These are phyloP conservation scores for Syndactyla subalaris DNA, from an alignment of 2,797 vertebrate species.

Conservation along the genomic window DNA sequence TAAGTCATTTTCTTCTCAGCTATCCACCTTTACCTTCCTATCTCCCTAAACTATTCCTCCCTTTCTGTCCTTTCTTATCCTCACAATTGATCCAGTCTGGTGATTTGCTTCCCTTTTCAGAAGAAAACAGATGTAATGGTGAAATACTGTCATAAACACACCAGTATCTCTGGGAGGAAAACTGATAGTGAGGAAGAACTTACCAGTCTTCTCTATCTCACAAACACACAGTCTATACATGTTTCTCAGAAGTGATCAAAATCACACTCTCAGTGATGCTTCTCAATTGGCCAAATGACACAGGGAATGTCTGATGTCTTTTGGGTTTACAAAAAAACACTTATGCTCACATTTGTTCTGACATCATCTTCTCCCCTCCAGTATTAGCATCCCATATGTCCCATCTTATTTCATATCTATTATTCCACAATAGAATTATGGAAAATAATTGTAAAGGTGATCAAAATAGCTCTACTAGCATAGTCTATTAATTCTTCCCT, in stretches of 20 bases:
- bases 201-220: neutral
- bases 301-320: neutral
- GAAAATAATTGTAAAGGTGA: neutral
- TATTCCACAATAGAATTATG: neutral
- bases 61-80: neutral
- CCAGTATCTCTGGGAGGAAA: slow-evolving; percentile 13
- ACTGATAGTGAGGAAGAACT: neutral
- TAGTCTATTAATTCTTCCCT: neutral
- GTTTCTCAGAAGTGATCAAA: neutral
- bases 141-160: neutral
- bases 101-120: neutral
- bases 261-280: neutral
- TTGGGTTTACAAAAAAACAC: neutral
- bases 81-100: neutral
- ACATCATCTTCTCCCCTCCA: neutral
- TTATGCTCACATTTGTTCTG: neutral
- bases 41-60: neutral
- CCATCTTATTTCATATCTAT: neutral
- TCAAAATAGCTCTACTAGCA: neutral
- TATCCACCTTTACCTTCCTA: neutral
- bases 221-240: neutral
- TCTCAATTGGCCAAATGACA: neutral
- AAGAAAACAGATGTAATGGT: slow-evolving; percentile 16
- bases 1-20: neutral
- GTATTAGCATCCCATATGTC: neutral